These are phyloP conservation scores for Naso thynnoides DNA, from an alignment of 2,797 vertebrate species.

Conservation along the genomic window DNA sequence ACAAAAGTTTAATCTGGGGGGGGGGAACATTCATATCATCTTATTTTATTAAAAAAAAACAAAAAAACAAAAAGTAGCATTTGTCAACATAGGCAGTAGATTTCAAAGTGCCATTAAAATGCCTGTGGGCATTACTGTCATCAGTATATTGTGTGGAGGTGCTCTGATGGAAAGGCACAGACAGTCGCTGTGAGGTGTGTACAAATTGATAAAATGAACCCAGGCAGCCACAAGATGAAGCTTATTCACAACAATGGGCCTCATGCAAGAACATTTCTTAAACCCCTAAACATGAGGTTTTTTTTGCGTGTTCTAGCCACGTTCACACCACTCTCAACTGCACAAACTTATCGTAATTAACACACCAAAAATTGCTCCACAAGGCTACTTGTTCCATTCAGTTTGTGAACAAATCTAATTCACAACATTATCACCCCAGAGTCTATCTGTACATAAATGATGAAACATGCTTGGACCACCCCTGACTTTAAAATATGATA, in stretches of 20 bases:
- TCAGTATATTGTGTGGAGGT: slow-evolving; percentile 58
- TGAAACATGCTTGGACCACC: background rate
- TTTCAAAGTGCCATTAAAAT: slow-evolving; percentile 79
- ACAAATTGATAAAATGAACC: slow-evolving; percentile 5
- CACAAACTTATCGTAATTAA: background rate
- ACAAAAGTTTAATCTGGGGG: slow-evolving; percentile 27
- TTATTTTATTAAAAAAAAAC: background rate
- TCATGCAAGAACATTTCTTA: slow-evolving; percentile 44
- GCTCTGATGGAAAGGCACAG: slow-evolving; percentile 22
- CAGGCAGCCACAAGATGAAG: slow-evolving; percentile 43
- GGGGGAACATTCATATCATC: background rate
- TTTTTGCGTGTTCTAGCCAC: background rate
- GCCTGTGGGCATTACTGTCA: slow-evolving; percentile 54
- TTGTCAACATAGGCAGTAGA: slow-evolving; percentile 38
- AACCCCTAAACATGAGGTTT: no score
- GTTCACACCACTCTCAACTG: background rate
- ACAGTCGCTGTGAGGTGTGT: slow-evolving; percentile 16
- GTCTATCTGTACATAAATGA: background rate
- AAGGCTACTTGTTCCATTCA: background rate
- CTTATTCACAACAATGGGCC: slow-evolving; percentile 12
- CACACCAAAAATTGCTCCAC: no score
- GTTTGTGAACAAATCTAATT: background rate
- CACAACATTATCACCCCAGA: background rate
- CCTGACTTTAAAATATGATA: no score
- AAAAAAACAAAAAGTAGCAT: slow-evolving; percentile 29